phyloP scores from a whole-genome alignment of 1,140 invertebrate genomes.

The Temnothorax curvispinosus region DNA sequence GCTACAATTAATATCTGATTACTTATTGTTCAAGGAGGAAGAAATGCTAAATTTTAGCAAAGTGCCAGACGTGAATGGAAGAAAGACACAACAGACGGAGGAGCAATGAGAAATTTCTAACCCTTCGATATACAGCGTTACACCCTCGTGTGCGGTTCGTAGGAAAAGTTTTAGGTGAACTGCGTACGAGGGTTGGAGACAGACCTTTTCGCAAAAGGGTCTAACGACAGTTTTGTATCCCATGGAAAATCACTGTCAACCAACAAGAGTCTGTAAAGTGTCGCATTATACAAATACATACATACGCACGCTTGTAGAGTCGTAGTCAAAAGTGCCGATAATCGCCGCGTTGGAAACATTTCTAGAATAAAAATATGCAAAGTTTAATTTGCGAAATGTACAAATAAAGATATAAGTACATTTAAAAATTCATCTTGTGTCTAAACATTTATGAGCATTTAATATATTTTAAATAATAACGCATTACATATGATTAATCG shows the following conservation, averaged over 20 bases:
- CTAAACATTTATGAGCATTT: neutral
- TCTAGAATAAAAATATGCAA: neutral
- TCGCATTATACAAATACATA: constrained; percentile 63
- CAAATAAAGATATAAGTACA: neutral
- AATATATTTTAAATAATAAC: neutral
- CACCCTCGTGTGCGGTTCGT: constrained; percentile 59
- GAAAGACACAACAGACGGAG: constrained; percentile 15
- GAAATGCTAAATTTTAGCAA: neutral
- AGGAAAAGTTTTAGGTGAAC: constrained; percentile 62
- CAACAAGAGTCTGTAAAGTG: constrained; percentile 61
- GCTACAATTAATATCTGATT: neutral
- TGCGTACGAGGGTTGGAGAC: constrained; percentile 38
- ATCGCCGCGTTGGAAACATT: neutral
- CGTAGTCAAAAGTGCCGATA: constrained; percentile 38
- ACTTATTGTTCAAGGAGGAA: neutral
- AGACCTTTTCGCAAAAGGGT: constrained; percentile 63
- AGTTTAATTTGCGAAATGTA: neutral
- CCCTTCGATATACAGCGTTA: constrained; percentile 50
- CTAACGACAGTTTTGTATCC: constrained; percentile 64
- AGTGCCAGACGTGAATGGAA: neutral
- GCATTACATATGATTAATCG: neutral
- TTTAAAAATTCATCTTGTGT: neutral
- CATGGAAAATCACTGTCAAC: constrained; percentile 64
- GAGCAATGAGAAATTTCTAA: constrained; percentile 54
- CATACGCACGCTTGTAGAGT: constrained; percentile 37